Evolutionary conservation across 2,113 vertebrate genomes (phyloP).

Genomic region (Cololabis saira): DNA sequence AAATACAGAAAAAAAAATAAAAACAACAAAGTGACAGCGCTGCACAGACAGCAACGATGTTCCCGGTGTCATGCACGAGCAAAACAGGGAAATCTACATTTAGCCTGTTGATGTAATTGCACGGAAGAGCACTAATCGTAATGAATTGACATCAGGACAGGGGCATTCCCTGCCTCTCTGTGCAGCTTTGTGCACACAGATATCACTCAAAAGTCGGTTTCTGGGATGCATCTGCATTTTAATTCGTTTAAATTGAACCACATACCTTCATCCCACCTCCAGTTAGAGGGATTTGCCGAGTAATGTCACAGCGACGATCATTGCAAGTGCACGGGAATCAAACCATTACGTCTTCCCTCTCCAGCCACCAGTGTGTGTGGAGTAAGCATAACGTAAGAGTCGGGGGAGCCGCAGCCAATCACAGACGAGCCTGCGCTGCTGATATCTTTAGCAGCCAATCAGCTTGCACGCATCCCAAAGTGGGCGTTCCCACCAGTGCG

Average conservation of each 20-base stretch:
- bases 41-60: not conserved
- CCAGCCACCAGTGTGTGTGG: constrained; percentile 66
- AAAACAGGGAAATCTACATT: constrained; percentile 2
- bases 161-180: constrained; percentile 35
- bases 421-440: constrained; percentile 26
- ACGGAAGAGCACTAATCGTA: constrained; percentile 9
- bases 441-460: constrained; percentile 80
- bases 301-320: constrained; percentile 75
- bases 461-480: not conserved
- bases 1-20: not conserved
- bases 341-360: constrained; percentile 84
- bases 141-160: constrained; percentile 21
- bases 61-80: not conserved
- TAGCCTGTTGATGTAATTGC: constrained; percentile 17
- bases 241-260: not conserved
- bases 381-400: constrained; percentile 81
- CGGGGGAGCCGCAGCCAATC: constrained; percentile 67
- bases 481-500: constrained; percentile 58
- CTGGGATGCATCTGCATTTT: not conserved
- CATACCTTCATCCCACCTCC: constrained; percentile 84
- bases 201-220: constrained; percentile 9
- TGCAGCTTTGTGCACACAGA: constrained; percentile 29
- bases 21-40: not conserved
- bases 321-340: constrained; percentile 76
- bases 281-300: constrained; percentile 73